Base-by-base conservation (phyloP, 1,140 invertebrate genomes). In the Drosophila rhopaloa region DNA sequence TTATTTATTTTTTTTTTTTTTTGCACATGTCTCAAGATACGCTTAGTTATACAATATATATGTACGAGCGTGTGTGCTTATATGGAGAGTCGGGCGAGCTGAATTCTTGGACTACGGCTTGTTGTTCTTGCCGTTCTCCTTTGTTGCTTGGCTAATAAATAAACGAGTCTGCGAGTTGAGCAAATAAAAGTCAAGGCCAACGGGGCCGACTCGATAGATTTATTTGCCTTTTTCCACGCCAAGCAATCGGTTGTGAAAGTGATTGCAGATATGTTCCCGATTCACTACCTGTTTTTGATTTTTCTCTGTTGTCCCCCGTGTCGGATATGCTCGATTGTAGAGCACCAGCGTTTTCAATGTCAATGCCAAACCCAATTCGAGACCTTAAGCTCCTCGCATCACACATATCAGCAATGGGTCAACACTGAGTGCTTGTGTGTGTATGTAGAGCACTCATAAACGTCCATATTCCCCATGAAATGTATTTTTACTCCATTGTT, bases 131-230 rank as follows among this genome's bases (percentile, higher is more conserved):
- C 35, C 66, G 32, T 51, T 63, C 74, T 76, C 44, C 63, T 65
- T 81, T 78, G 66, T 61, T 62, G 76, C 48, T 65, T 76, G 79
- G 59, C 66, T 76, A 83, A 76, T 81, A 84, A 79, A 86, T 76
- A 86, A 86, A 80, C 83, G 70, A 86, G 84, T 83, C 82, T 76
- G 78, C 40, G 75, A 67, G 79, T 58, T 76, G 72, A 68, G 59
- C 57, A 76, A 88, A 89, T 79, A 89, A 86, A 88, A 86, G 83
- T 88, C 83, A 88, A 88, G 83, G 83, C 68, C 76, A 89, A 63
- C 35, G 44, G 43, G 56, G 57, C 35, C 56, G 58, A 63, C 44
- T 46, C 29, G 60, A 70, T 72, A 79, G 70, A 82, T 79, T 86
- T 88, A 76, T 85, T 53, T 65, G 46, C 46, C 41, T 71, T 72